A percentile compares a stretch with the other conserved stretches of the same genome.
Conservation (phyloP, 2,113 vertebrate genomes). For the Coptodon bakossiorum region DNA sequence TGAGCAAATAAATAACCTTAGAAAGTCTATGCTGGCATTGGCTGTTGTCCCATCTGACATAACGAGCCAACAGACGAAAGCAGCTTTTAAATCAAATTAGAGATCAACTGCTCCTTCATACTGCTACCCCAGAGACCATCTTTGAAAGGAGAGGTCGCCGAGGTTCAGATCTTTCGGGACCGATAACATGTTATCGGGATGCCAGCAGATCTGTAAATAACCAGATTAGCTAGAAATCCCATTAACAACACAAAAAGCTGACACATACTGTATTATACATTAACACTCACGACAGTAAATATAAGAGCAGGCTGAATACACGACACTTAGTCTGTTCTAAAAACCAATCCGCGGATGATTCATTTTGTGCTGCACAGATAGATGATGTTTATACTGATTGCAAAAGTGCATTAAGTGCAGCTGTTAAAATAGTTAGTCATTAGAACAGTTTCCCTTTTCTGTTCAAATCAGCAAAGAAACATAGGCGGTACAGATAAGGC, state of each 20-base stretch:
- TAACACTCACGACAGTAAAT: neutral
- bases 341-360: neutral
- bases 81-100: neutral
- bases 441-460: neutral
- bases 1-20: neutral
- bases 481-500: constrained; percentile 1
- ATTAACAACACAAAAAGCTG: neutral
- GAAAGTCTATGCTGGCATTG: neutral
- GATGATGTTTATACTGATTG: neutral
- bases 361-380: neutral
- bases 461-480: neutral
- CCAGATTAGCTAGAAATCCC: neutral
- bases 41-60: neutral
- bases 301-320: neutral
- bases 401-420: neutral
- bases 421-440: neutral
- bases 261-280: neutral
- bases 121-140: neutral
- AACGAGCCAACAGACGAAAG: neutral
- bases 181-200: neutral
- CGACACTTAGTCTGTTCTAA: neutral
- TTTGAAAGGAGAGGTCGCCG: neutral
- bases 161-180: neutral
- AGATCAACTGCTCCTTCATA: neutral
- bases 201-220: neutral